Base-by-base conservation (phyloP, 2,888 invertebrate species). In the Lasioglossum lativentre region DNA sequence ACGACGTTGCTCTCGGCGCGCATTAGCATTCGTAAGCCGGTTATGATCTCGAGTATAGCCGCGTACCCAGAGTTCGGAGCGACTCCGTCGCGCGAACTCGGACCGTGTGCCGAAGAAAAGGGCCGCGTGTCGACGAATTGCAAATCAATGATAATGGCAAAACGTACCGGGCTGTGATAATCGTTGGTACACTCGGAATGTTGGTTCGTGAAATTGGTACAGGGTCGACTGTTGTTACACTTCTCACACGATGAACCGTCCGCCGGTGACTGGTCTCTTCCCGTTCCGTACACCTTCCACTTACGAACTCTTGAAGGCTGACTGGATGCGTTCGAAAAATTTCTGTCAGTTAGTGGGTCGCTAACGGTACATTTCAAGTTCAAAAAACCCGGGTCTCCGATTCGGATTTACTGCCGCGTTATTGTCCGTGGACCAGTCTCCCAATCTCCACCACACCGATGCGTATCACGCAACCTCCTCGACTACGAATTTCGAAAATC, bases 301-400 rank as follows among this genome's bases (percentile, higher is more conserved):
- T 82, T 74, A 75, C 86, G 73, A 19, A 80, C 87, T 76, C 87
- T 80, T 70, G 85, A 89, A 91, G 90, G 85, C 87, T 89, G 90
- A 90, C 90, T 92, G 89, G 89, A 90, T 85, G 85, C 88, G 89
- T 90, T 86, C 91, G 89, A 89, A 91, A 92, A 92, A 92, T 92
- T 88, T 93, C 92, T 93, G 91, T 93, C 93, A 92, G 93, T 93
- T 94, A 94, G 94, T 95, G 92, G 95, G 95, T 94, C 95, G 92
- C 86, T 94, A 95, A 95, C 95, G 95, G 95, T 94, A 93, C 90
- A 89, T 83, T 66, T 85, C 82, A 82, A 92, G 94, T 94, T 94
- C 94, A 94, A 95, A 93, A 94, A 95, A 94, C 95, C 91, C 93
- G 83, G 87, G 63, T 86, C 88, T 74, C 82, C 88, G 82, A 87